Conservation (phyloP, 2,797 vertebrate species). For the Alca torda region DNA sequence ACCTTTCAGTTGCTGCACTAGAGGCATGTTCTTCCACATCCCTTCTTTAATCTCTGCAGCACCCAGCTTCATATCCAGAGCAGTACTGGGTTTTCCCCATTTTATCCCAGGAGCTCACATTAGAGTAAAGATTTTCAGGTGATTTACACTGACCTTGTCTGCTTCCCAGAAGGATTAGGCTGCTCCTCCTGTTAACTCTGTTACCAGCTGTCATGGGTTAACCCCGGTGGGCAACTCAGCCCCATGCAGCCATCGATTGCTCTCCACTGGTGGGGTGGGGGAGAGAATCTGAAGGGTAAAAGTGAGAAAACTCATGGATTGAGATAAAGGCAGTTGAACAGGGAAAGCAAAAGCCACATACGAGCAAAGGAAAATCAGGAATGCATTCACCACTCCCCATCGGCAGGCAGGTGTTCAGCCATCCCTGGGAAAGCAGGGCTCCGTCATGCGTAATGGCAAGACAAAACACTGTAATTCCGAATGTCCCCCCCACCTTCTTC, state of each 20-base stretch:
- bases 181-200: background rate
- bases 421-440: background rate
- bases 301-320: background rate
- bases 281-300: background rate
- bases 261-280: background rate
- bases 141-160: background rate
- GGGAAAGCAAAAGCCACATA: background rate
- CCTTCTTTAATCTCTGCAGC: background rate
- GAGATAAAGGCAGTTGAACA: background rate
- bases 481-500: background rate
- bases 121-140: background rate
- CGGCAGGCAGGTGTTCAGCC: background rate
- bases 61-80: background rate
- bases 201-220: background rate
- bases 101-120: background rate
- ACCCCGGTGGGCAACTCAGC: background rate
- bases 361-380: background rate
- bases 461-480: fast-evolving
- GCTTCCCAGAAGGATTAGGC: background rate
- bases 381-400: background rate
- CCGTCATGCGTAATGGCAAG: fast-evolving
- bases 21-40: background rate
- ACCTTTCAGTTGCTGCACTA: background rate
- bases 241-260: fast-evolving
- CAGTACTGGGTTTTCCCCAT: background rate